Conservation (phyloP, 2,888 invertebrate genomes). For the Drosophila hamatofila region DNA sequence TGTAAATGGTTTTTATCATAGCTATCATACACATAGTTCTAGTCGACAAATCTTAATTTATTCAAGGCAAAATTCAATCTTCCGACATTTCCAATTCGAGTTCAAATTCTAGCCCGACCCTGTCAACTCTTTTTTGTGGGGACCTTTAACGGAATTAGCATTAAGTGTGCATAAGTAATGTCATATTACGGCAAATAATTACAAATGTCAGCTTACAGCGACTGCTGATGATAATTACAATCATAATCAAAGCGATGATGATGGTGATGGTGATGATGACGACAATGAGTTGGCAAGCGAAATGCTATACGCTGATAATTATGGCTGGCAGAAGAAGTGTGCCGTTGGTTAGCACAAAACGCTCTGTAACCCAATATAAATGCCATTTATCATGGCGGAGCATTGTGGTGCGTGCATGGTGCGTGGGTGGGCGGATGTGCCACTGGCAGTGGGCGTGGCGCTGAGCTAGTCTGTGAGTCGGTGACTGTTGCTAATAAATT, state of each 20-base stretch:
- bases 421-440: constrained; percentile 13
- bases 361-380: constrained; percentile 78
- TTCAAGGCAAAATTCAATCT: constrained; percentile 36
- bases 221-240: constrained; percentile 1
- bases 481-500: constrained; percentile 80
- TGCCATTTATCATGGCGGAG: constrained; percentile 74
- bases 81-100: constrained; percentile 6
- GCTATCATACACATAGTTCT: constrained; percentile 23
- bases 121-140: constrained; percentile 48
- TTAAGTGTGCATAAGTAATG: constrained; percentile 75
- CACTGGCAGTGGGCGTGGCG: constrained; percentile 39
- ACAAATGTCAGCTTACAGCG: constrained; percentile 68
- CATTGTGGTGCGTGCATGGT: constrained; percentile 3
- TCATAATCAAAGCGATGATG: neutral
- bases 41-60: constrained; percentile 35
- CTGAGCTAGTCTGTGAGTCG: constrained; percentile 54
- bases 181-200: constrained; percentile 76
- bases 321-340: constrained; percentile 60
- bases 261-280: neutral
- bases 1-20: too few relatives aligned
- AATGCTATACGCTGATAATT: constrained; percentile 53
- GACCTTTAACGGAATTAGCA: constrained; percentile 55
- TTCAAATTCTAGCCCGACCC: constrained; percentile 26
- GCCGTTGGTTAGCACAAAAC: constrained; percentile 58
- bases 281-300: constrained; percentile 24